Evolutionary conservation across 2,888 invertebrate genomes (phyloP), one percentile per base, ranked within the genome.

Genomic region (Atethmia centrago): DNA sequence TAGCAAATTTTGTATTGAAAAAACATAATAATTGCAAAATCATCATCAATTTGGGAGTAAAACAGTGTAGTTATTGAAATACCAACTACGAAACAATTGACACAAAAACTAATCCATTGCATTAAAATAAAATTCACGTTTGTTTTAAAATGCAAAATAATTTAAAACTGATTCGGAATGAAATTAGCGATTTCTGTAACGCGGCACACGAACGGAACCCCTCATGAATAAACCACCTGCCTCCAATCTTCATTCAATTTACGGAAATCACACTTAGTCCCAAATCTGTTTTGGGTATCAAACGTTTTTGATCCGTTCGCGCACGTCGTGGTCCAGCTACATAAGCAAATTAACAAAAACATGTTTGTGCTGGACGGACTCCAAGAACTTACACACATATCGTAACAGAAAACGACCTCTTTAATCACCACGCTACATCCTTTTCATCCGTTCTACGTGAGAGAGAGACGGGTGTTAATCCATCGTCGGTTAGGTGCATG

Each of bases 341-440:
- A 84, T 91, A 91, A 91, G 88, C 83, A 90, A 89, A 91, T 92
- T 92, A 92, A 87, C 87, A 85, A 77, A 84, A 87, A 83, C 84
- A 87, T 89, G 86, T 88, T 89, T 88, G 85, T 80, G 85, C 85
- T 88, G 87, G 87, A 87, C 87, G 76, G 73, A 80, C 79, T 88
- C 87, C 81, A 87, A 77, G 84, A 87, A 91, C 88, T 90, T 88
- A 86, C 87, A 86, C 88, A 86, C 88, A 88, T 89, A 88, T 87
- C 88, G 86, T 89, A 88, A 88, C 88, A 85, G 87, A 90, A 90
- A 90, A 90, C 88, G 88, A 87, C 86, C 89, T 86, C 87, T 90
- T 92, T 92, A 90, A 91, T 92, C 89, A 89, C 88, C 74, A 82
- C 72, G 74, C 71, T 77, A 83, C 83, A 68, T 91, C 89, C 84